Conservation (phyloP, 2,113 vertebrate species). For the Xiphophorus couchianus region DNA sequence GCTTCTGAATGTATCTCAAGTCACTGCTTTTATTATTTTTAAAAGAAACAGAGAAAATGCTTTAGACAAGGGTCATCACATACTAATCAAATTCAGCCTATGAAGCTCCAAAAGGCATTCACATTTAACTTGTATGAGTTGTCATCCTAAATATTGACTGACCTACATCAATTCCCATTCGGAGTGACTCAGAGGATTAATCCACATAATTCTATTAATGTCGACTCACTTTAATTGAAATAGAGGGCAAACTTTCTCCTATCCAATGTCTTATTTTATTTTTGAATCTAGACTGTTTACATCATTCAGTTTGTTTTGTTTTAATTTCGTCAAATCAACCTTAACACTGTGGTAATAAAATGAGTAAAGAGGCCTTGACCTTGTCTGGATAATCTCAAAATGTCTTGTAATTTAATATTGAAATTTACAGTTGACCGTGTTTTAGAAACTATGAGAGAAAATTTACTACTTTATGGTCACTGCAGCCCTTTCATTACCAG, state of each 20-base stretch:
- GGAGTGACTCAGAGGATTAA: slow-evolving; percentile 19
- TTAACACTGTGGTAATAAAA: neutral
- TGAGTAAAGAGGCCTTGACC: slow-evolving; percentile 21
- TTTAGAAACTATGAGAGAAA: slow-evolving; percentile 43
- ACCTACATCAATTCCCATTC: slow-evolving; percentile 13
- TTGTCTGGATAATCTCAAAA: slow-evolving; percentile 26
- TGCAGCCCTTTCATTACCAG: slow-evolving; percentile 59
- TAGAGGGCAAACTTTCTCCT: neutral
- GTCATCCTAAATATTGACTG: slow-evolving; percentile 22
- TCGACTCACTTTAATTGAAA: slow-evolving; percentile 3
- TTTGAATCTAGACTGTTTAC: neutral
- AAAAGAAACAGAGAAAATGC: slow-evolving; percentile 42
- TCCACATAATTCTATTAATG: slow-evolving; percentile 3
- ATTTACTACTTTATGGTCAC: slow-evolving; percentile 57
- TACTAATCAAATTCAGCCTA: slow-evolving; percentile 21
- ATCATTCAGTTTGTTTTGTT: neutral
- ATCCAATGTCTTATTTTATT: neutral
- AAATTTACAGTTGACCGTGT: slow-evolving; percentile 34
- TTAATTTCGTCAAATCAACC: neutral
- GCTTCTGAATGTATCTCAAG: slow-evolving; percentile 57
- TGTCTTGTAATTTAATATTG: slow-evolving; percentile 21
- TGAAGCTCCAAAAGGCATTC: slow-evolving; percentile 1
- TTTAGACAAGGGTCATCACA: slow-evolving; percentile 28
- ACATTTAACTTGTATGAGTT: neutral
- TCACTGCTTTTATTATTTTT: slow-evolving; percentile 54